Evolutionary conservation across 2,797 vertebrate species (phyloP).

Genomic region (Monodelphis domestica): DNA sequence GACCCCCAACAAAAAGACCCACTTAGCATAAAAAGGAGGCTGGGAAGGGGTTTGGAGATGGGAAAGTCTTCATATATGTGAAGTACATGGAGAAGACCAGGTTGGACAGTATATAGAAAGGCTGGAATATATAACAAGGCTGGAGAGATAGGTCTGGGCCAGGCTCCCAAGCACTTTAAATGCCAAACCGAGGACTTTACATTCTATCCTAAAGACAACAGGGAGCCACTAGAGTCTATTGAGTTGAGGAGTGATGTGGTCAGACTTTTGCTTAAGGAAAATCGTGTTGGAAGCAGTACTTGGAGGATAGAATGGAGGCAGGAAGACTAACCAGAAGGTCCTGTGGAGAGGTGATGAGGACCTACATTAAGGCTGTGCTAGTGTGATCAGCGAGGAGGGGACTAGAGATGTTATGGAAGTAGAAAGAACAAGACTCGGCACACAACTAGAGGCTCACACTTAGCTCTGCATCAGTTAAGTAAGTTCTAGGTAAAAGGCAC

Average conservation of each 20-base stretch:
- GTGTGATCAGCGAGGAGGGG: neutral
- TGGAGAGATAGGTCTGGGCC: neutral
- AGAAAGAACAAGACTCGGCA: neutral
- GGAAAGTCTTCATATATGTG: neutral
- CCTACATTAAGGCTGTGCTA: neutral
- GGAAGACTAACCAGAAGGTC: neutral
- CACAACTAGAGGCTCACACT: neutral
- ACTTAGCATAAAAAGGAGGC: neutral
- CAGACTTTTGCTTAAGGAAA: no score
- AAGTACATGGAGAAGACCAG: neutral
- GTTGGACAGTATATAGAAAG: neutral
- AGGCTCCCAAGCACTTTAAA: neutral
- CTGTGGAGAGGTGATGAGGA: neutral
- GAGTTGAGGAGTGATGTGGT: no score
- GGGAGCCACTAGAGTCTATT: no score
- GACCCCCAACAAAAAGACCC: neutral
- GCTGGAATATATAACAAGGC: neutral
- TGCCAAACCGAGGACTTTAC: no score
- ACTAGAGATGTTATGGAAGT: neutral
- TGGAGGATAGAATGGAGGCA: no score
- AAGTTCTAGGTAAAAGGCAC: neutral
- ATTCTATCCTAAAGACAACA: no score
- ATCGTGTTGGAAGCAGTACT: no score
- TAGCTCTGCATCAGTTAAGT: neutral
- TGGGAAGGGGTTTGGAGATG: neutral